Evolutionary conservation across 2,797 vertebrate genomes (phyloP).

Genomic region (Syngnathus acus): DNA sequence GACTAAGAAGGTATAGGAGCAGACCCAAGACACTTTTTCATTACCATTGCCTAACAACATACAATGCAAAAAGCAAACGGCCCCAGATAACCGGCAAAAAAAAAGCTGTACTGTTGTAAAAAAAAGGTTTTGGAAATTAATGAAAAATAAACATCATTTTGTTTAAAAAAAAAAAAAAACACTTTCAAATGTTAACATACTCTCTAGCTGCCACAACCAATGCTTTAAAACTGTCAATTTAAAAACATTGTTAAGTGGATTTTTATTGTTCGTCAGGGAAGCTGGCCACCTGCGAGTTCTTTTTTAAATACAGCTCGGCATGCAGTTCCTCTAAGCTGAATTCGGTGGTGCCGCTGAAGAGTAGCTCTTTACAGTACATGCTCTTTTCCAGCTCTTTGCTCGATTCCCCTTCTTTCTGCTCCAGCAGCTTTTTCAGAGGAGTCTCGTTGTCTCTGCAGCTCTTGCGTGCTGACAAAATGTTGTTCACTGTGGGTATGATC

Average conservation of each 20-base stretch:
- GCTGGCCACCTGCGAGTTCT: slow-evolving; percentile 32
- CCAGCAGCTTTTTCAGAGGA: slow-evolving; percentile 82
- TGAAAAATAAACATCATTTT: too few species aligned
- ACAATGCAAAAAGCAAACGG: too few species aligned
- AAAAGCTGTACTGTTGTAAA: too few species aligned
- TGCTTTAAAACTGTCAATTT: too few species aligned
- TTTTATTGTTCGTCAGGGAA: slow-evolving; percentile 16
- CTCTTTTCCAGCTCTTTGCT: slow-evolving; percentile 72
- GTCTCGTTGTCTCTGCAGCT: slow-evolving; percentile 75
- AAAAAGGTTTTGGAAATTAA: too few species aligned
- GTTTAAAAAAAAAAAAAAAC: too few species aligned
- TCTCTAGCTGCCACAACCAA: too few species aligned
- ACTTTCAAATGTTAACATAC: too few species aligned
- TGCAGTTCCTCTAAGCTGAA: slow-evolving; percentile 93
- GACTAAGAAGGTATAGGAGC: neutral
- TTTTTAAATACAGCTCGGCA: slow-evolving; percentile 84
- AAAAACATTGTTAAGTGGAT: neutral
- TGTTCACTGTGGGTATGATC: slow-evolving; percentile 85
- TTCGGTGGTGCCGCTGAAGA: slow-evolving; percentile 83
- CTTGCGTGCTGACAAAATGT: slow-evolving; percentile 79
- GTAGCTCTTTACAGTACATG: slow-evolving; percentile 92
- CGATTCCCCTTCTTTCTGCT: slow-evolving; percentile 61
- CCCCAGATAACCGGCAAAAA: too few species aligned
- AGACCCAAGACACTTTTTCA: neutral
- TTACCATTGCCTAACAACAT: too few species aligned